Evolutionary conservation across 2,888 invertebrate genomes (phyloP).

Genomic region (Lasiommata megera): DNA sequence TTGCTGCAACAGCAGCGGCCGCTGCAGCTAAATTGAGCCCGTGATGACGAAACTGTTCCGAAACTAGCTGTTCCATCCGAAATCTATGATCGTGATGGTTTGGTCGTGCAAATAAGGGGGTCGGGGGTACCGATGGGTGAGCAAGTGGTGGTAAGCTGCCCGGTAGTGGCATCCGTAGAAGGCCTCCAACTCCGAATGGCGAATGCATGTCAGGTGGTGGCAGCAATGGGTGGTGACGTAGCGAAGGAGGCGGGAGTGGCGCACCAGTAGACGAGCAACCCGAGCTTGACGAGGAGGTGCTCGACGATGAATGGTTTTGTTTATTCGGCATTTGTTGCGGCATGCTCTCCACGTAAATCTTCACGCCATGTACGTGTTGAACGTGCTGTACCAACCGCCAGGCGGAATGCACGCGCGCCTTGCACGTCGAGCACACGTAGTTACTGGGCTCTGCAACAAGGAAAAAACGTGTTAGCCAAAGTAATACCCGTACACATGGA

Average conservation of each 20-base stretch:
- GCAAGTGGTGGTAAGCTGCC: constrained; percentile 82
- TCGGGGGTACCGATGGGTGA: constrained; percentile 86
- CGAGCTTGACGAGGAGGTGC: constrained; percentile 80
- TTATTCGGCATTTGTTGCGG: constrained; percentile 65
- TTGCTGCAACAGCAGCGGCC: constrained; percentile 85
- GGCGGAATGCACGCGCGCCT: constrained; percentile 94
- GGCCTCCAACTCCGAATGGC: constrained; percentile 87
- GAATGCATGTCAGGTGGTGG: constrained; percentile 88
- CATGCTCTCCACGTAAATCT: constrained; percentile 90
- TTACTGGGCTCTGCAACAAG: constrained; percentile 91
- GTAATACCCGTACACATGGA: constrained; percentile 36
- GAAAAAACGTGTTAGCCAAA: constrained; percentile 47
- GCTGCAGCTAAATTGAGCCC: constrained; percentile 89
- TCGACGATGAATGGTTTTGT: constrained; percentile 81
- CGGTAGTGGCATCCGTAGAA: constrained; percentile 89
- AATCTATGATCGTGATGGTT: constrained; percentile 89
- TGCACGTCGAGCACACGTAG: constrained; percentile 97
- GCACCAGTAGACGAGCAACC: constrained; percentile 77
- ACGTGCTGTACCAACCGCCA: constrained; percentile 98
- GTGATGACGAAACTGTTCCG: constrained; percentile 90
- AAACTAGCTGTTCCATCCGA: constrained; percentile 91
- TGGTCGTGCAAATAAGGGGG: constrained; percentile 88
- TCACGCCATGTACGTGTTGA: constrained; percentile 95
- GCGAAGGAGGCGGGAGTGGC: constrained; percentile 82
- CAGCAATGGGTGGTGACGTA: constrained; percentile 85